Conservation (phyloP, 2,113 vertebrate species). For the Nyctereutes procyonoides region DNA sequence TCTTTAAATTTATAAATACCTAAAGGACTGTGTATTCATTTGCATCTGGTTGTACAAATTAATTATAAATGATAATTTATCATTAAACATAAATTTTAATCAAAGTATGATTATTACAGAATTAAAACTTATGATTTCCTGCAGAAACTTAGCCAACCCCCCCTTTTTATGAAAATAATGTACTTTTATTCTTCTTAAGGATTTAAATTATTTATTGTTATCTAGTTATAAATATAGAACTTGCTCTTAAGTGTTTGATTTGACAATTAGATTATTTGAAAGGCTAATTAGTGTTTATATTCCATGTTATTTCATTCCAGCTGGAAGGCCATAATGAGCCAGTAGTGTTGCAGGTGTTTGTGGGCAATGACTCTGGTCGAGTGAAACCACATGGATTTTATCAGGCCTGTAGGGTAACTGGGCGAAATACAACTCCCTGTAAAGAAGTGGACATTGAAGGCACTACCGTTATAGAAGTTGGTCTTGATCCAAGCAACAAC, state of each 20-base stretch:
- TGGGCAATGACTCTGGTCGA: conserved; percentile 95
- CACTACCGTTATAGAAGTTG: conserved; percentile 98
- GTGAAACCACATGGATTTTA: conserved; percentile 99
- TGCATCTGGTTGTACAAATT: neutral
- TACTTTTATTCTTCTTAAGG: conserved; percentile 51
- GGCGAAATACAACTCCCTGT: conserved; percentile 98
- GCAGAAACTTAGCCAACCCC: neutral
- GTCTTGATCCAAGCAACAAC: conserved; percentile 95
- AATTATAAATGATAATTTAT: conserved; percentile 58
- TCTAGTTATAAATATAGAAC: conserved; percentile 45
- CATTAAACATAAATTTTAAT: conserved; percentile 26
- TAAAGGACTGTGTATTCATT: conserved; percentile 4
- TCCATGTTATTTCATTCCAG: conserved; percentile 85
- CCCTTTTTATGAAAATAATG: conserved; percentile 52
- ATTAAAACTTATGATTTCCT: neutral
- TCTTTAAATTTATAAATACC: neutral
- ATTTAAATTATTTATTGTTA: conserved; percentile 38
- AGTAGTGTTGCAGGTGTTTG: conserved; percentile 96
- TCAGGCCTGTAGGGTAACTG: conserved; percentile 97
- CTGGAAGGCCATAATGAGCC: conserved; percentile 97
- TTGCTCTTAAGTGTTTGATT: conserved; percentile 23
- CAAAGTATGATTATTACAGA: conserved; percentile 56
- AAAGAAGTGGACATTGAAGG: conserved; percentile 98
- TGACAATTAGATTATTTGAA: conserved; percentile 43
- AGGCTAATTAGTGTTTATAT: neutral